Conservation (phyloP, 35 echinoderm and acorn worm genomes). For the Apostichopus californicus region DNA sequence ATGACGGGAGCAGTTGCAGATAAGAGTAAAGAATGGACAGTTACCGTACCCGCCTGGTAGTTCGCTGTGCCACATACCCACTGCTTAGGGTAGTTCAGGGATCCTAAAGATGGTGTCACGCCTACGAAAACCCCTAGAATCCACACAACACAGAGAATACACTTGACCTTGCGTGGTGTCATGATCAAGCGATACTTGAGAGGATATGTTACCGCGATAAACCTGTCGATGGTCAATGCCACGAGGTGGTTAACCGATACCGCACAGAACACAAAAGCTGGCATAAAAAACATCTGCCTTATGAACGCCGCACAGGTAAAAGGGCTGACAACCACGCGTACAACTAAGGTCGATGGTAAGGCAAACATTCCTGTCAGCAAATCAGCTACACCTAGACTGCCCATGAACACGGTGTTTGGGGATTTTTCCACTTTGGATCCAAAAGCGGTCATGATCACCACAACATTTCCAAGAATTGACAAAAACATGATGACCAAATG, state of each 20-base stretch:
- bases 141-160: background rate
- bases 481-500: background rate
- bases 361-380: background rate
- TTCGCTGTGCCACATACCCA: background rate
- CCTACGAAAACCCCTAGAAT: background rate
- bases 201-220: constrained; percentile 16
- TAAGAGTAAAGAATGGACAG: background rate
- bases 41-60: background rate
- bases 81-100: background rate
- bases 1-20: background rate
- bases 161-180: background rate
- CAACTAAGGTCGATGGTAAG: background rate
- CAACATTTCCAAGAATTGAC: background rate
- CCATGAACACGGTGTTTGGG: background rate
- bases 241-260: constrained; percentile 3
- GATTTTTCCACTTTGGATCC: background rate
- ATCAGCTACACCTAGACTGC: background rate
- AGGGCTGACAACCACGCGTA: background rate
- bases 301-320: background rate
- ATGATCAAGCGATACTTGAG: background rate
- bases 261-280: background rate
- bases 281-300: background rate
- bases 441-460: background rate
- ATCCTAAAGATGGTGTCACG: background rate
- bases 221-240: constrained; percentile 24